Percentiles rank a stretch among this genome's conserved stretches.
Evolutionary conservation across 2,888 invertebrate genomes (phyloP).

Genomic region (Cactoblastis cactorum): DNA sequence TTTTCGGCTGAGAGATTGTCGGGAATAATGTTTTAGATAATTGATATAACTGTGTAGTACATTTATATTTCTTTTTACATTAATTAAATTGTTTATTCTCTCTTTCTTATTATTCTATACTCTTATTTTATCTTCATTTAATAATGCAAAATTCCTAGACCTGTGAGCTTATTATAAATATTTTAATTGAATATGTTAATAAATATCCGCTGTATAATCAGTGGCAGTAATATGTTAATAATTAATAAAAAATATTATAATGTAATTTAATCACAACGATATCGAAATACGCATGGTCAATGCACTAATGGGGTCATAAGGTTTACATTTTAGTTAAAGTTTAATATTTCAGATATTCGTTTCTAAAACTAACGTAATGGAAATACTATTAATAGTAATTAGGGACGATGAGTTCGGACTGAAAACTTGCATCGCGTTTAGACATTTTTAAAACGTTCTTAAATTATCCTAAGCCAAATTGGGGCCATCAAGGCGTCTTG

Average conservation of each 20-base stretch:
- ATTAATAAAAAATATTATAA: not conserved
- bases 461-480: conserved; percentile 43
- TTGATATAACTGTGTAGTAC: too few relatives aligned
- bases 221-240: not conserved
- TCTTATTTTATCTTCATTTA: too few relatives aligned
- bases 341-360: not conserved
- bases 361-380: conserved; percentile 24
- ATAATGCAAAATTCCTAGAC: too few relatives aligned
- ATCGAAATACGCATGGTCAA: conserved; percentile 6
- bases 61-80: too few relatives aligned
- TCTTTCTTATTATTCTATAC: too few relatives aligned
- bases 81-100: too few relatives aligned
- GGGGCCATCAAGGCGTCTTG: conserved; percentile 35
- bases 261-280: not conserved
- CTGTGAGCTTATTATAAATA: too few relatives aligned
- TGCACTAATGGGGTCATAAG: conserved; percentile 9
- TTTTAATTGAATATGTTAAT: too few relatives aligned
- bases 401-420: conserved; percentile 36
- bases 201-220: not conserved
- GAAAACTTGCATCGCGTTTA: conserved; percentile 30
- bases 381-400: conserved; percentile 38
- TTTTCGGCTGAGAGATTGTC: too few relatives aligned
- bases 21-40: too few relatives aligned
- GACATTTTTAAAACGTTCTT: conserved; percentile 33
- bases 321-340: not conserved